Base-by-base conservation (phyloP, 2,888 invertebrate species). In the Lasioglossum vierecki region DNA sequence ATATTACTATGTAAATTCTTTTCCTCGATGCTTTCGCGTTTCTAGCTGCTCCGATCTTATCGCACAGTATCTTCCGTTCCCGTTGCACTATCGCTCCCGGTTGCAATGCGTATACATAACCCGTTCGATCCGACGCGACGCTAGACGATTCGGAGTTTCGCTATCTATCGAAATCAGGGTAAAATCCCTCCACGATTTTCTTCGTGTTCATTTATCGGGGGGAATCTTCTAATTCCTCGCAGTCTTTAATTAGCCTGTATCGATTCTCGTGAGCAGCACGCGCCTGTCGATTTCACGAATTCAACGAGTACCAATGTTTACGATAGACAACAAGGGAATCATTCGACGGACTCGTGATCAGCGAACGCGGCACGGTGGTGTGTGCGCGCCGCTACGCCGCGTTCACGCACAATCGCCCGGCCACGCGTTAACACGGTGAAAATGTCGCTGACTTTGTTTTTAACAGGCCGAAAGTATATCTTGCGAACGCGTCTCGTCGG, bases 301-400 rank as follows among this genome's bases (percentile, higher is more conserved):
- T 84, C 80, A 81, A 79, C 77, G 85, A 76, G 80, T 83, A 53
- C 80, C 60, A 77, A 60, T 63, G 82, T 78, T 71, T 82, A 79
- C 71, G 84, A 83, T 77, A 76, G 84, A 79, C 79, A 80, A 84
- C 82, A 76, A 81, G 80, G 72, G 85, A 81, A 88, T 92, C 92
- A 92, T 87, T 88, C 90, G 80, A 35, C 76, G 81, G 46, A 80
- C 92, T 92, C 92, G 92, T 92, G 92, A 92, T 92, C 91, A 76
- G 8, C 80, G 80, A 83, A 22, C 39, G 11, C 83, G 87, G 85
- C 35, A 49, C 71, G 57, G 46, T 72, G 60, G 49, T 22, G 49
- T 30, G 49, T 18, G 73, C 77, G 72, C 41, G n/a, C 11, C 11
- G 35, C 11, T 70, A 13, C 70, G 41, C n/a, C 41, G 22, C 41